Evolutionary conservation across 2,888 invertebrate species (phyloP).

Genomic region (Dascillus cervinus): DNA sequence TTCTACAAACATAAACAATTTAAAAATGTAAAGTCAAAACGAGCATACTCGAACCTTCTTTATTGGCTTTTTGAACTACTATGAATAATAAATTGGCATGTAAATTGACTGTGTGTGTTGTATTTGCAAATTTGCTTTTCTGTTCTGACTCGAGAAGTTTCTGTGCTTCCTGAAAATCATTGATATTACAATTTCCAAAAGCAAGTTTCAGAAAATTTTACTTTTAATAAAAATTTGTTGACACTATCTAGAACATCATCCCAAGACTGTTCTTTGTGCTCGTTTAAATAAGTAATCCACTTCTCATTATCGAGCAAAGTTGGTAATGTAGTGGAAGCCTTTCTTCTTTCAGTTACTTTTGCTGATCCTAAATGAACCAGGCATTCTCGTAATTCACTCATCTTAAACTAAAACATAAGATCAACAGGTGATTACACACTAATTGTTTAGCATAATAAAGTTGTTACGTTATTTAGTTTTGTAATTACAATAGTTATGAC

Average conservation of each 20-base stretch:
- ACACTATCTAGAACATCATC: conserved; percentile 39
- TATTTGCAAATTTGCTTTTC: conserved; percentile 36
- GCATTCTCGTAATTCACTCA: conserved; percentile 31
- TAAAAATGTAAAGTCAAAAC: background rate
- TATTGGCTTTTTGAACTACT: conserved; percentile 44
- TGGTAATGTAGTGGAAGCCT: conserved; percentile 42
- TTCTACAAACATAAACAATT: conserved; percentile 23
- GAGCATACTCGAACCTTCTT: too few relatives aligned
- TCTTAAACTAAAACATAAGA: background rate
- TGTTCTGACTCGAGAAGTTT: conserved; percentile 44
- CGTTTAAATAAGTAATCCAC: conserved; percentile 38
- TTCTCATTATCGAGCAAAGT: conserved; percentile 42
- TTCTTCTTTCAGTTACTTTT: conserved; percentile 44
- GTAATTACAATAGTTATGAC: too few relatives aligned
- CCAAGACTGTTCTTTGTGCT: conserved; percentile 44
- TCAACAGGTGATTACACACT: background rate
- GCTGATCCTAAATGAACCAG: conserved; percentile 39
- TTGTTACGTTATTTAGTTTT: too few relatives aligned
- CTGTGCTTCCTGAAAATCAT: conserved; percentile 46
- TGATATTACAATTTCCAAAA: too few relatives aligned
- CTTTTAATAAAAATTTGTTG: conserved; percentile 16
- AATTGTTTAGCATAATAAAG: too few relatives aligned
- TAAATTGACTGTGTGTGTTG: conserved; percentile 32
- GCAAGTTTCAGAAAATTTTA: too few relatives aligned
- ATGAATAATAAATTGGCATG: conserved; percentile 39